phyloP scores from a whole-genome alignment of 2,888 invertebrate species.

The Podabrus alpinus region DNA sequence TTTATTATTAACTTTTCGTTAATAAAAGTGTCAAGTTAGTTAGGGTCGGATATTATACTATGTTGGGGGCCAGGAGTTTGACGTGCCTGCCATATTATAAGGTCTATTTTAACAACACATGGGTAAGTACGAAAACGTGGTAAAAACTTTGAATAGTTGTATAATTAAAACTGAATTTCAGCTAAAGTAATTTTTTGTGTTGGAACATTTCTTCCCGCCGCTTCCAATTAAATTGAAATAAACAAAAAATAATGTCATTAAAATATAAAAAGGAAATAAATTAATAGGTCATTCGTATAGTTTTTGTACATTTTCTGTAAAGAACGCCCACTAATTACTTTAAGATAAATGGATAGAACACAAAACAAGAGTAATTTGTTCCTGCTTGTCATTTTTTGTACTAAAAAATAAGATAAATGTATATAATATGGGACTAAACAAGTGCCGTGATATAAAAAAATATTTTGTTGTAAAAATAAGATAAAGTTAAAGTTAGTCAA shows the following conservation, averaged over 20 bases:
- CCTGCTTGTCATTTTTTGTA: not conserved
- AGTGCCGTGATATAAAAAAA: not conserved
- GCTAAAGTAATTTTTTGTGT: not conserved
- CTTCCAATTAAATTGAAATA: not conserved
- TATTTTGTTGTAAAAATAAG: not conserved
- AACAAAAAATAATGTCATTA: not conserved
- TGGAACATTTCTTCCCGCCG: not conserved
- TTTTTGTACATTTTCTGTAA: not conserved
- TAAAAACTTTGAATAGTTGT: not conserved
- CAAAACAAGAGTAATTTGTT: constrained; percentile 4
- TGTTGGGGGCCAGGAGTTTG: no score
- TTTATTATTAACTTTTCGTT: no score
- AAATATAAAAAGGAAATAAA: not conserved
- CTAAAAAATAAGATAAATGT: not conserved
- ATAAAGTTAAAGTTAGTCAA: not conserved
- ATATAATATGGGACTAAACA: constrained; percentile 1
- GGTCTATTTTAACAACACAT: no score
- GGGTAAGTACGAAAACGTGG: no score
- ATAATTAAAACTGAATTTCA: not conserved
- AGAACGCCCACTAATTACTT: not conserved
- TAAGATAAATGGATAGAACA: constrained; percentile 3
- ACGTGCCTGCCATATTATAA: no score
- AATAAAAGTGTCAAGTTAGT: no score
- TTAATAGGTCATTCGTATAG: not conserved
- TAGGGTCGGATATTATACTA: no score